phyloP scores from a whole-genome alignment of 2,888 invertebrate species.

The Meliscaeva auricollis region DNA sequence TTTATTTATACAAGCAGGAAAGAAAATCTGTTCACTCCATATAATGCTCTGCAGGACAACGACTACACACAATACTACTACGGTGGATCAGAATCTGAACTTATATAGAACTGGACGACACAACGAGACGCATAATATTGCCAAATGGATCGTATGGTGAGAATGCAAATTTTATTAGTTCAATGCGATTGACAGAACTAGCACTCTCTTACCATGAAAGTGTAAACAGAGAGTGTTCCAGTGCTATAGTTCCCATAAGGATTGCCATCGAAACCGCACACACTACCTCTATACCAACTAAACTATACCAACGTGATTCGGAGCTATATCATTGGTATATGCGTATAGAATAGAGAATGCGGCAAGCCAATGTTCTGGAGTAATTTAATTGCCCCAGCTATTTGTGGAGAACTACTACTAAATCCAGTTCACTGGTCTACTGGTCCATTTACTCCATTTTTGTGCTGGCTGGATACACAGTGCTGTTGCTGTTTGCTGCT shows the following conservation, averaged over 20 bases:
- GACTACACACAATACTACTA: neutral
- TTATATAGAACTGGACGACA: neutral
- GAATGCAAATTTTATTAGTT: conserved; percentile 68
- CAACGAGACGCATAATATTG: conserved; percentile 26
- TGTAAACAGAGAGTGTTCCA: conserved; percentile 56
- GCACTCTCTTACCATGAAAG: conserved; percentile 54
- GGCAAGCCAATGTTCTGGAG: conserved; percentile 51
- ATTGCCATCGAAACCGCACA: conserved; percentile 34
- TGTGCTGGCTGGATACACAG: neutral
- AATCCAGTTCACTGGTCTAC: conserved; percentile 61
- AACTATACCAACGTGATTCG: neutral
- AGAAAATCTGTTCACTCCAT: conserved; percentile 29
- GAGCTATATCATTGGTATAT: conserved; percentile 5
- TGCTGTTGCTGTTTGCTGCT: conserved; percentile 28
- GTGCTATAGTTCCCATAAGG: conserved; percentile 26
- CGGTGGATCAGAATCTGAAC: conserved; percentile 15
- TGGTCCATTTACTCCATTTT: conserved; percentile 43
- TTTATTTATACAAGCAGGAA: conserved; percentile 30
- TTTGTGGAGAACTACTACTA: conserved; percentile 28
- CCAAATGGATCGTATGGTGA: conserved; percentile 45
- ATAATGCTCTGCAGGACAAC: conserved; percentile 8
- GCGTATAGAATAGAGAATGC: conserved; percentile 16
- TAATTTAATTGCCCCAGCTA: conserved; percentile 66
- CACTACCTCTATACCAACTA: no score
- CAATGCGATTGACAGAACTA: conserved; percentile 60